phyloP scores from a whole-genome alignment of 2,888 invertebrate species.

The Drosophila affinis region DNA sequence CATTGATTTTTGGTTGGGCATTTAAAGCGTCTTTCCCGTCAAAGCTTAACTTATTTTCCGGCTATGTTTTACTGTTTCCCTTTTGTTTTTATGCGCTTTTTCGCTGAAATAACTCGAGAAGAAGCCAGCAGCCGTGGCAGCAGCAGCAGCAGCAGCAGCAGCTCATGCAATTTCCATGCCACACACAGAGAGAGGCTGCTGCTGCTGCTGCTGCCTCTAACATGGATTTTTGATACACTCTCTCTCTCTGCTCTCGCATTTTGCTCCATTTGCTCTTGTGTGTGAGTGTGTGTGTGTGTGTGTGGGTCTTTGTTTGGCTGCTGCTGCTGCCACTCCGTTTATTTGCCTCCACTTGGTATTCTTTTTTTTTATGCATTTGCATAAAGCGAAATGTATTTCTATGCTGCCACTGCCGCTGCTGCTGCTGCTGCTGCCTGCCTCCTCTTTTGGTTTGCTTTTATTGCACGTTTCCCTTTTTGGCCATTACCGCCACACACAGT shows the following conservation, averaged over 20 bases:
- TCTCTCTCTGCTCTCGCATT: conserved; percentile 15
- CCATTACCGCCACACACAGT: conserved; percentile 63
- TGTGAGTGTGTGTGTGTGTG: background rate
- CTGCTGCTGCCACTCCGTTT: conserved; percentile 22
- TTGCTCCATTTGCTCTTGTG: conserved; percentile 35
- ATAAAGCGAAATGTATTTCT: conserved; percentile 69
- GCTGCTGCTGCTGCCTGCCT: conserved; percentile 1
- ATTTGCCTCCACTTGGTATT: conserved; percentile 34
- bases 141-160: conserved; percentile 20
- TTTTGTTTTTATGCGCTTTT: conserved; percentile 3
- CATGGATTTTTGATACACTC: conserved; percentile 42
- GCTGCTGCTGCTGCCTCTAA: conserved; percentile 2
- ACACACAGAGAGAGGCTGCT: conserved; percentile 1
- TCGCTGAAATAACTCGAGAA: conserved; percentile 6
- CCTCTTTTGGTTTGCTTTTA: conserved; percentile 52
- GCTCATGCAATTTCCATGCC: conserved; percentile 37
- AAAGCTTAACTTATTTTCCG: background rate
- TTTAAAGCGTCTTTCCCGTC: conserved; percentile 45
- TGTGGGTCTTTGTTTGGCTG: conserved; percentile 21
- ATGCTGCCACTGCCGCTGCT: conserved; percentile 28
- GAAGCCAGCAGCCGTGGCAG: conserved; percentile 22
- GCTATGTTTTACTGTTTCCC: background rate
- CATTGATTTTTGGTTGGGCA: background rate
- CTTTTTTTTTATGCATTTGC: conserved; percentile 71
- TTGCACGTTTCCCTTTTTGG: conserved; percentile 70